phyloP scores from a whole-genome alignment of 2,888 invertebrate species.

The Spialia ferax region DNA sequence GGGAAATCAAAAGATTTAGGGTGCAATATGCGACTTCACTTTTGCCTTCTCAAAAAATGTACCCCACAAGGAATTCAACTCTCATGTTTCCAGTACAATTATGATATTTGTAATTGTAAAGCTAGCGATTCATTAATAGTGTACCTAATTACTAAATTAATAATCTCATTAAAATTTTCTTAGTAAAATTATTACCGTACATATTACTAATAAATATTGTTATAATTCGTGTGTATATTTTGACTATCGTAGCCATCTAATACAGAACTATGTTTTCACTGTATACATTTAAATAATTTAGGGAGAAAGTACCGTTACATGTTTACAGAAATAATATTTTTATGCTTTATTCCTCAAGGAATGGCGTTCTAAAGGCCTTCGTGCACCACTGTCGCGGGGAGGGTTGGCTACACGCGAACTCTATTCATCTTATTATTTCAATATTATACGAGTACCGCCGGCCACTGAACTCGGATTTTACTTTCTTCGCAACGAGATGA shows the following conservation, averaged over 20 bases:
- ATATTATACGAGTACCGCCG: conserved; percentile 48
- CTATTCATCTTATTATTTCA: conserved; percentile 45
- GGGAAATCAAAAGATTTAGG: conserved; percentile 51
- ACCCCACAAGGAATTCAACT: conserved; percentile 15
- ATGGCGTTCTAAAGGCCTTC: conserved; percentile 43
- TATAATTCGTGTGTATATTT: too few relatives aligned
- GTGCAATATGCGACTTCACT: conserved; percentile 50
- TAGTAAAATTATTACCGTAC: too few relatives aligned
- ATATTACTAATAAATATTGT: too few relatives aligned
- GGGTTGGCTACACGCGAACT: conserved; percentile 64
- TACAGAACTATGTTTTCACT: not conserved
- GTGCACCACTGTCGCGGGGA: conserved; percentile 38
- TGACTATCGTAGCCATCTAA: too few relatives aligned
- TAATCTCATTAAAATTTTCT: too few relatives aligned
- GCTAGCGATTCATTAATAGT: too few relatives aligned
- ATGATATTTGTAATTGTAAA: not conserved
- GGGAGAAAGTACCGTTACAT: not conserved
- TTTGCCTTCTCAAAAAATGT: conserved; percentile 29
- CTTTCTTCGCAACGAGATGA: conserved; percentile 50
- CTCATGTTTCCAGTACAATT: conserved; percentile 14
- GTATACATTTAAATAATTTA: not conserved
- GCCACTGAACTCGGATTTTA: conserved; percentile 70
- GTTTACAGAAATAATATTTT: not conserved
- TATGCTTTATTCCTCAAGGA: not conserved
- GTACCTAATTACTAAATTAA: too few relatives aligned